These are phyloP conservation scores for Arge pagana DNA, from an alignment of 2,888 invertebrate species.

Conservation along the genomic window DNA sequence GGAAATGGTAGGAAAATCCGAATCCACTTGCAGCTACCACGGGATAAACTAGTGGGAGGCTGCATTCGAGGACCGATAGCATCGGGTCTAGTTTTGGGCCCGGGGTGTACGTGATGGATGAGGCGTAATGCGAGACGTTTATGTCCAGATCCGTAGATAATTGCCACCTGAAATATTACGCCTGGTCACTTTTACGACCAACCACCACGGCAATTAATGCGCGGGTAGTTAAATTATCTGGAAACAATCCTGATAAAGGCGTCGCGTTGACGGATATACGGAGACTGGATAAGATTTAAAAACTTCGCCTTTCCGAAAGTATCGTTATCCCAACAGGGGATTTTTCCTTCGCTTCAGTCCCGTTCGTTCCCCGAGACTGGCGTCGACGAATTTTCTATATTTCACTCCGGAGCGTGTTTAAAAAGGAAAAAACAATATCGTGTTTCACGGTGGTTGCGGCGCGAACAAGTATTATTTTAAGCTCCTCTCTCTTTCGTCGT, in stretches of 20 bases:
- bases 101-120: constrained; percentile 18
- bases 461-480: no score
- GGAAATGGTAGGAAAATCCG: no score
- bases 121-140: constrained; percentile 21
- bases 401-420: no score
- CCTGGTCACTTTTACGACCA: constrained; percentile 15
- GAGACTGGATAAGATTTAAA: no score
- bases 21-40: constrained; percentile 12
- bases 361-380: no score
- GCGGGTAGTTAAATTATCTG: constrained; percentile 7
- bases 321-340: no score
- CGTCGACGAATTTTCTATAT: no score
- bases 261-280: not conserved
- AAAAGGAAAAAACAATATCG: no score
- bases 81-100: constrained; percentile 11
- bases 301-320: no score
- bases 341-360: no score
- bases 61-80: constrained; percentile 14
- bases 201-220: constrained; percentile 14
- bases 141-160: constrained; percentile 17
- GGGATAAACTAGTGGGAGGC: constrained; percentile 17
- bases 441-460: no score
- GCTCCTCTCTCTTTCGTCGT: no score
- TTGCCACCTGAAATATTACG: constrained; percentile 20
- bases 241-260: constrained; percentile 6